phyloP scores from a whole-genome alignment of 2,888 invertebrate genomes.

The Drosophila melanocephala region DNA sequence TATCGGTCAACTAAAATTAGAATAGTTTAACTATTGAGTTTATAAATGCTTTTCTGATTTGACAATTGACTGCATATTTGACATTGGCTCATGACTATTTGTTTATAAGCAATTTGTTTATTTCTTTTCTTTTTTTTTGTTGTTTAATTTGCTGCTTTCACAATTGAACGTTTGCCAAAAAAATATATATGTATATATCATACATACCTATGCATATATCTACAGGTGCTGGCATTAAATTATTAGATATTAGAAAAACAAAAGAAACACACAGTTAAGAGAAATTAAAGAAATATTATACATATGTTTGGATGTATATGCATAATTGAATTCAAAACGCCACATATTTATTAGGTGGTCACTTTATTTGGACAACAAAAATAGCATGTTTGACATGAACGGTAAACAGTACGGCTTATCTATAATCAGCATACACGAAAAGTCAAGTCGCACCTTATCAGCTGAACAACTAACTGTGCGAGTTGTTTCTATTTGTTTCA shows the following conservation, averaged over 20 bases:
- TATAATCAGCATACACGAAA: constrained; percentile 47
- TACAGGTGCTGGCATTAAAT: constrained; percentile 15
- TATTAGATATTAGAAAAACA: constrained; percentile 26
- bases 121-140: constrained; percentile 30
- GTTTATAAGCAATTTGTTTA: constrained; percentile 40
- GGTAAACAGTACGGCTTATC: constrained; percentile 50
- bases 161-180: constrained; percentile 71
- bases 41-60: constrained; percentile 8
- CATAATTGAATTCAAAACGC: constrained; percentile 3
- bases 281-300: constrained; percentile 5
- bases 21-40: constrained; percentile 10
- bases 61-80: constrained; percentile 54
- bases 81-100: constrained; percentile 54
- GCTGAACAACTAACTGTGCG: constrained; percentile 5
- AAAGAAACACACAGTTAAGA: constrained; percentile 22
- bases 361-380: constrained; percentile 43
- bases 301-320: not conserved
- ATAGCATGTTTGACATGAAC: constrained; percentile 43
- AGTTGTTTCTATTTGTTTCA: constrained; percentile 13
- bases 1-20: constrained; percentile 24
- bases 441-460: constrained; percentile 57
- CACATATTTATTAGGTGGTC: constrained; percentile 1
- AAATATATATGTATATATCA: constrained; percentile 5
- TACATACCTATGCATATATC: constrained; percentile 8
- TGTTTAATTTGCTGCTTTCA: constrained; percentile 35